Percentiles rank a stretch among this genome's conserved stretches.
Conservation (phyloP, 2,113 vertebrate species). For the Dolichallabes microphthalmus region DNA sequence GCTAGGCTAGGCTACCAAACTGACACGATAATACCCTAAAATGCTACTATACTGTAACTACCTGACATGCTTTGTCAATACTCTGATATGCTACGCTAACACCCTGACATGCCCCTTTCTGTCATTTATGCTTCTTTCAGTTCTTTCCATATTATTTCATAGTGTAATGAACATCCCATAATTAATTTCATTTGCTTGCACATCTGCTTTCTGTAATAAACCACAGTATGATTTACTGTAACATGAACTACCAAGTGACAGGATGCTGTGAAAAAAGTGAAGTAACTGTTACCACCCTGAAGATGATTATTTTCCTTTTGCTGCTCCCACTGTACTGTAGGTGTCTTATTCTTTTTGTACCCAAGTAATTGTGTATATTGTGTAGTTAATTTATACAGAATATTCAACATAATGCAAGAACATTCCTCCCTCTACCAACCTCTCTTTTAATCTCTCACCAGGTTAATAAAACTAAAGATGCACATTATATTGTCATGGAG, state of each 20-base stretch:
- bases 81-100: neutral
- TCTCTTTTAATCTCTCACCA: too few species aligned
- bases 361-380: neutral
- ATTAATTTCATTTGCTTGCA: neutral
- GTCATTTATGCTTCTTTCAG: neutral
- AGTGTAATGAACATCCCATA: neutral
- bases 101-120: neutral
- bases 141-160: neutral
- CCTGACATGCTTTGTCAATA: neutral
- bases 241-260: neutral
- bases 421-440: too few species aligned
- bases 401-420: too few species aligned
- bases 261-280: neutral
- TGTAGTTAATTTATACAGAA: too few species aligned
- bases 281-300: neutral
- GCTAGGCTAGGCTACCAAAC: neutral
- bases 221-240: neutral
- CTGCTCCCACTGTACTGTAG: neutral
- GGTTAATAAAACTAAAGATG: too few species aligned
- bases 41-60: too few species aligned
- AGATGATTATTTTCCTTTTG: neutral
- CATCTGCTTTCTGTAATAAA: neutral
- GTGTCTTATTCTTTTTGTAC: neutral
- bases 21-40: neutral
- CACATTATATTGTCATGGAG: too few species aligned